These are phyloP conservation scores for Gnathonemus echidnorhynchus DNA, from an alignment of 2,113 vertebrate genomes.

Conservation along the genomic window DNA sequence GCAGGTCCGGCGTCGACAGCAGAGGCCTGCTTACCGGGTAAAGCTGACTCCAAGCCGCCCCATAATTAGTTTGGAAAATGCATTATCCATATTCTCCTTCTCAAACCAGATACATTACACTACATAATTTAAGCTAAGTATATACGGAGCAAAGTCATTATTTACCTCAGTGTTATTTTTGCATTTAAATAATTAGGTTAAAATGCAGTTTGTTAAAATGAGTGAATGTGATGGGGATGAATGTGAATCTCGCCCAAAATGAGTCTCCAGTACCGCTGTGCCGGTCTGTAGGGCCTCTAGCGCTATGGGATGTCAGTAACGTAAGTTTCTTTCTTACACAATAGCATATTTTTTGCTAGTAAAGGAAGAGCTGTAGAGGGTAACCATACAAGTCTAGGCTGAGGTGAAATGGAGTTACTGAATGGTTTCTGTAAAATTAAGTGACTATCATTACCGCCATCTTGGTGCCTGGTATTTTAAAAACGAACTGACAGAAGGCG, in stretches of 20 bases:
- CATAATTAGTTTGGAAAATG: neutral
- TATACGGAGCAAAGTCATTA: neutral
- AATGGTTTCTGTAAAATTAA: neutral
- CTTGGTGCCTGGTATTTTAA: neutral
- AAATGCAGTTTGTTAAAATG: neutral
- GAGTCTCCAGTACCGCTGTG: neutral
- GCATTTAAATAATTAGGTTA: neutral
- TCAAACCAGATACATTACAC: neutral
- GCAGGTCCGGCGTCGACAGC: neutral
- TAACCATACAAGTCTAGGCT: neutral
- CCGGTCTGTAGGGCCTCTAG: neutral
- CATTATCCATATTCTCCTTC: neutral
- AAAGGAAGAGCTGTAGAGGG: neutral
- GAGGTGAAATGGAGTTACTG: neutral
- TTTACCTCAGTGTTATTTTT: neutral
- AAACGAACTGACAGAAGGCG: neutral
- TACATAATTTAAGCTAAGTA: neutral
- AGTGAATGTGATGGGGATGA: neutral
- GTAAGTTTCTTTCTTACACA: neutral
- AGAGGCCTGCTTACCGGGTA: neutral
- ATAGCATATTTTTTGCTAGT: neutral
- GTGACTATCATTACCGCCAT: neutral
- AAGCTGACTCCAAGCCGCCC: neutral
- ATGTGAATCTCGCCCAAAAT: neutral
- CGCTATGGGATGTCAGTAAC: neutral